Evolutionary conservation across 2,888 invertebrate species (phyloP).

Genomic region (Brassicogethes aeneus): DNA sequence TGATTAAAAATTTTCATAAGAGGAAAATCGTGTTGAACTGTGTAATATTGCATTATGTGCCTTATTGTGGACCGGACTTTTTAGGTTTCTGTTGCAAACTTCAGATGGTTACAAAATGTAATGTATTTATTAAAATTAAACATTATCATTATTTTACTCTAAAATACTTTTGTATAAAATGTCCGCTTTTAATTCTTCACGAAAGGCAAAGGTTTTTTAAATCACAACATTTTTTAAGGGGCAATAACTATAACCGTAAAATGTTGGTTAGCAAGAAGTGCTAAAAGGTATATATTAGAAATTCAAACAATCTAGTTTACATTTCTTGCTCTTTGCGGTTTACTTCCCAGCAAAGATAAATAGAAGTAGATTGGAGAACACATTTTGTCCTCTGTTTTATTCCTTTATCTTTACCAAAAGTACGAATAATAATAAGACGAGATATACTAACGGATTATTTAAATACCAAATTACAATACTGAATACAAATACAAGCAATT

Average conservation of each 20-base stretch:
- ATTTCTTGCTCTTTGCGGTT: slow-evolving; percentile 15
- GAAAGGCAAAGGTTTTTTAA: no score
- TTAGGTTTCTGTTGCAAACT: no score
- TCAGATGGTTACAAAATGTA: no score
- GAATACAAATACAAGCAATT: slow-evolving; percentile 6
- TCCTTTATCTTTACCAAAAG: slow-evolving; percentile 14
- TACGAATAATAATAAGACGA: slow-evolving; percentile 14
- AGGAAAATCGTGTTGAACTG: no score
- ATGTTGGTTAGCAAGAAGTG: slow-evolving; percentile 11
- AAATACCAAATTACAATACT: slow-evolving; percentile 19
- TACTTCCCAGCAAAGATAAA: slow-evolving; percentile 17
- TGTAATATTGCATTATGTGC: no score
- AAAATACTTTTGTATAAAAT: no score
- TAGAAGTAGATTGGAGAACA: slow-evolving; percentile 17
- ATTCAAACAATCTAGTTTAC: slow-evolving; percentile 17
- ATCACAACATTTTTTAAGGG: no score
- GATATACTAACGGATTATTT: slow-evolving; percentile 17
- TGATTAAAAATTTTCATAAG: no score
- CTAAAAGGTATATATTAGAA: slow-evolving; percentile 17
- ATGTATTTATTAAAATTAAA: no score
- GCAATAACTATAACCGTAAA: slow-evolving; percentile 5
- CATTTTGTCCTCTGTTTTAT: slow-evolving; percentile 16
- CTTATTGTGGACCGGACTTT: no score
- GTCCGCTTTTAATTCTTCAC: no score
- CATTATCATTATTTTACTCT: no score